These are phyloP conservation scores for Plecotus auritus DNA, from an alignment of 2,113 vertebrate species.

Conservation along the genomic window DNA sequence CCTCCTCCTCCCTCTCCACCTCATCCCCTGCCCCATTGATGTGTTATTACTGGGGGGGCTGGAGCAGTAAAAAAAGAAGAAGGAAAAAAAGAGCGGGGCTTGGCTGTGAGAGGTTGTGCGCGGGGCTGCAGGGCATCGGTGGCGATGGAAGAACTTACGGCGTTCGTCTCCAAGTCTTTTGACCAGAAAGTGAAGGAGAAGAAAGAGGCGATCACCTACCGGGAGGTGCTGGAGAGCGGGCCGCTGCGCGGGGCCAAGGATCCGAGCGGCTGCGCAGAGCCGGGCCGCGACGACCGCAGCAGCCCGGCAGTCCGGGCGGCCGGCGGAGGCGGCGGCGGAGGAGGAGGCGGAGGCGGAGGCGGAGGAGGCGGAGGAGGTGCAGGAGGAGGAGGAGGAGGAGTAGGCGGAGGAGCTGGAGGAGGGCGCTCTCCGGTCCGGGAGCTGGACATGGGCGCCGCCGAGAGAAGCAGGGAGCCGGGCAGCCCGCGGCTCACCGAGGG, in stretches of 20 bases:
- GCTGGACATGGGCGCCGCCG: constrained; percentile 91
- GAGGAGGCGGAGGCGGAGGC: constrained; percentile 65
- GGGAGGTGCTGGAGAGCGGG: constrained; percentile 96
- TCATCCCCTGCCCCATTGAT: constrained; percentile 85
- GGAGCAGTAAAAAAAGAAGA: constrained; percentile 80
- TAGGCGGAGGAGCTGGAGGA: constrained; percentile 64
- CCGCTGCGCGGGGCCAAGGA: constrained; percentile 89
- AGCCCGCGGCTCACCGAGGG: constrained; percentile 96
- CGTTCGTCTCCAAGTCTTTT: constrained; percentile 98
- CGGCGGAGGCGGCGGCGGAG: constrained; percentile 73
- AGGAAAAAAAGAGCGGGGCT: constrained; percentile 73
- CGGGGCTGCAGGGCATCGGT: constrained; percentile 60
- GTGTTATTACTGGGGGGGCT: constrained; percentile 87
- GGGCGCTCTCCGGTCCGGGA: constrained; percentile 88
- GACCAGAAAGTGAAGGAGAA: constrained; percentile 98
- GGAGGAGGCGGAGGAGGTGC: constrained; percentile 64
- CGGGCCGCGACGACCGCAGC: constrained; percentile 87
- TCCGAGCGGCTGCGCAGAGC: constrained; percentile 80
- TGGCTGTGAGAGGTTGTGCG: constrained; percentile 63
- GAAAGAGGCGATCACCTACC: constrained; percentile 97
- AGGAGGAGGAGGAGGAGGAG: constrained; percentile 65
- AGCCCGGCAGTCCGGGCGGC: constrained; percentile 84
- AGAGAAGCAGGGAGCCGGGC: constrained; percentile 88
- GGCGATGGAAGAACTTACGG: constrained; percentile 98
- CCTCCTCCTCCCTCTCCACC: constrained; percentile 25